phyloP scores from a whole-genome alignment of 2,797 vertebrate genomes.

The Helarctos malayanus region DNA sequence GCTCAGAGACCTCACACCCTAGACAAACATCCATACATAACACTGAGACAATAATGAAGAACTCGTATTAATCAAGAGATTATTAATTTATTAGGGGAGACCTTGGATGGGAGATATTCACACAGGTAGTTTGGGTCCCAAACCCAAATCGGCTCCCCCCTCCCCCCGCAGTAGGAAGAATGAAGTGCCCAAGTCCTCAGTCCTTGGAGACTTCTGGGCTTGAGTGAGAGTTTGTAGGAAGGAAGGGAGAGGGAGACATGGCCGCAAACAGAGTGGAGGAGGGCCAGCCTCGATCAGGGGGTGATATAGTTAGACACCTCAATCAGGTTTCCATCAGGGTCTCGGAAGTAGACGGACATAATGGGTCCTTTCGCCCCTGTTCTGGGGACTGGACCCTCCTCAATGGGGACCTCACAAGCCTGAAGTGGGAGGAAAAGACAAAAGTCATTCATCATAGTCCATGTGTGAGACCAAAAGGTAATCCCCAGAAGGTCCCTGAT shows the following conservation, averaged over 20 bases:
- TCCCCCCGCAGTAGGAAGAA: background rate
- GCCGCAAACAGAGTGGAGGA: background rate
- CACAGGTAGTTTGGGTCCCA: background rate
- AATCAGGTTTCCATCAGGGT: constrained; percentile 95
- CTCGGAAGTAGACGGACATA: constrained; percentile 94
- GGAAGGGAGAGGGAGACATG: background rate
- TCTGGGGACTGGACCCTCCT: constrained; percentile 94
- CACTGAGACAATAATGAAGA: background rate
- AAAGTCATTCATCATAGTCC: constrained; percentile 35
- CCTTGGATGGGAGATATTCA: background rate
- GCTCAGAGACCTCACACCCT: constrained; percentile 1
- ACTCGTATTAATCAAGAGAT: background rate
- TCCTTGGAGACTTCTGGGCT: background rate
- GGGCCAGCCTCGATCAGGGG: background rate
- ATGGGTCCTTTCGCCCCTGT: constrained; percentile 94
- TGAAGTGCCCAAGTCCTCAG: background rate
- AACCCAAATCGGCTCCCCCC: background rate
- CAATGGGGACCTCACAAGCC: constrained; percentile 92
- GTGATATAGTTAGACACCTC: constrained; percentile 94
- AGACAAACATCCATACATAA: background rate
- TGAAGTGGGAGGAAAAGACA: constrained; percentile 81
- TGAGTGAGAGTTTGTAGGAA: background rate
- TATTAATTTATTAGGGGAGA: constrained; percentile 41
- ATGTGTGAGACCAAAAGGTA: background rate
- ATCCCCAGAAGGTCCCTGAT: constrained; percentile 10